Percentiles rank a stretch among this genome's conserved stretches.
Evolutionary conservation across 1,140 invertebrate species (phyloP).

Genomic region (Hypsibius dujardini): DNA sequence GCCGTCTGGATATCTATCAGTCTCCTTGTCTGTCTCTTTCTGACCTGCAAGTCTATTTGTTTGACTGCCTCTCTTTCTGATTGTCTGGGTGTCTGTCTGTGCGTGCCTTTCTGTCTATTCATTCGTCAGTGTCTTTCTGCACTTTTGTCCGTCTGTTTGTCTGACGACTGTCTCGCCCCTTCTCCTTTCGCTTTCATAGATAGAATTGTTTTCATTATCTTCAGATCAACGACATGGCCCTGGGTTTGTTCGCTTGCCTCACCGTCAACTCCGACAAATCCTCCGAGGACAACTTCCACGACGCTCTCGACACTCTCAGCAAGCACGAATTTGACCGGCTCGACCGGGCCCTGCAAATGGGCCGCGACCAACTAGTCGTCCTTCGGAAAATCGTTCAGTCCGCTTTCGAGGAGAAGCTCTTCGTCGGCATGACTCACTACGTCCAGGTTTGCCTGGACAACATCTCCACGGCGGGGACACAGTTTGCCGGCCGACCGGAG

Average conservation of each 20-base stretch:
- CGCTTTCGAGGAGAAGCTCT: background rate
- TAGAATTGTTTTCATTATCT: background rate
- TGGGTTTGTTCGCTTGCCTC: background rate
- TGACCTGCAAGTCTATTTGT: too few species aligned
- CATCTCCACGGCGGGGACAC: background rate
- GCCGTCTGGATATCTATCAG: too few species aligned
- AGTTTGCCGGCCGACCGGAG: background rate
- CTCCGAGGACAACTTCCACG: conserved; percentile 3
- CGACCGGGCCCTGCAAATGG: background rate
- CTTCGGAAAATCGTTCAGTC: background rate
- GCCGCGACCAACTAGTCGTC: background rate
- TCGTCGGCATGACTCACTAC: background rate
- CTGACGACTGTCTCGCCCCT: too few species aligned
- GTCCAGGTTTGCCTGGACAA: conserved; percentile 5
- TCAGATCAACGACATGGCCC: conserved; percentile 2
- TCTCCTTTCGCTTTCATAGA: too few species aligned
- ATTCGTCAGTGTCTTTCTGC: too few species aligned
- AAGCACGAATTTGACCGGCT: background rate
- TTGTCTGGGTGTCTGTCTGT: background rate
- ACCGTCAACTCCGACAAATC: background rate
- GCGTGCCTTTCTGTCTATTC: too few species aligned
- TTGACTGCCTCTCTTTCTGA: too few species aligned
- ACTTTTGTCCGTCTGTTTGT: too few species aligned
- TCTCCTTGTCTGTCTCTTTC: too few species aligned
- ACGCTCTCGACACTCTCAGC: background rate